Base-by-base conservation (phyloP, 1,140 invertebrate genomes). In the Sipha flava region DNA sequence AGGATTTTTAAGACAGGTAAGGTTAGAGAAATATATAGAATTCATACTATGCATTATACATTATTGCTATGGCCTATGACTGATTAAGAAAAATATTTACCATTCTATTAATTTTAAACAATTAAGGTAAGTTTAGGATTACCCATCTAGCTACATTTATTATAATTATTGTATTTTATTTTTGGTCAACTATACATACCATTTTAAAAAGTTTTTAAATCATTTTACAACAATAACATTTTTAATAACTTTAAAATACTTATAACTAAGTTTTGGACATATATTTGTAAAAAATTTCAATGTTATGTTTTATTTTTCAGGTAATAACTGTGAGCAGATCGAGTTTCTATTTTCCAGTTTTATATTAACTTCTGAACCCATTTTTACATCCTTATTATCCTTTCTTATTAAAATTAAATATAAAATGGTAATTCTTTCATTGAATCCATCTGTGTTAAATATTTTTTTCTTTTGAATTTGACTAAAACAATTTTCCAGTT, bases 71-170 rank as follows among this genome's bases (percentile, higher is more conserved):
- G 3, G 26, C 18, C 4, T 10, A 43, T 68, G 16, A 45, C 6
- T 70, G 0, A 3, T 45, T 26, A 29, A 59, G 0, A 16, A 77
- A 26, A 43, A 29, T 16, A 18, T 23, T 45, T 43, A 26, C 4
- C 4, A 57, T 29, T 40, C 34, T 77, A 59, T 75, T 54, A 37
- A 57, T 59, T 77, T 43, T 26, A 59, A 57, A 29, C 16, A 29
- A 54, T 16, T 34, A 75, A 77, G 73, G 73, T 77, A 77, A 77
- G 73, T 77, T 77, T 43, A 77, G 73, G 73, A 59, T 40, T 40
- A 77, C 26, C 40, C 21, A 47, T 47, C 31, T 31, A 31, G 23
- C 2, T 70, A 45, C 10, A 37, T 68, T 26, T 23, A 40, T 37
- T 68, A 68, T 26, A 45, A 45, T 21, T 47, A 47, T 31, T 59